phyloP scores from a whole-genome alignment of 2,113 vertebrate genomes.

The Osmerus eperlanus region DNA sequence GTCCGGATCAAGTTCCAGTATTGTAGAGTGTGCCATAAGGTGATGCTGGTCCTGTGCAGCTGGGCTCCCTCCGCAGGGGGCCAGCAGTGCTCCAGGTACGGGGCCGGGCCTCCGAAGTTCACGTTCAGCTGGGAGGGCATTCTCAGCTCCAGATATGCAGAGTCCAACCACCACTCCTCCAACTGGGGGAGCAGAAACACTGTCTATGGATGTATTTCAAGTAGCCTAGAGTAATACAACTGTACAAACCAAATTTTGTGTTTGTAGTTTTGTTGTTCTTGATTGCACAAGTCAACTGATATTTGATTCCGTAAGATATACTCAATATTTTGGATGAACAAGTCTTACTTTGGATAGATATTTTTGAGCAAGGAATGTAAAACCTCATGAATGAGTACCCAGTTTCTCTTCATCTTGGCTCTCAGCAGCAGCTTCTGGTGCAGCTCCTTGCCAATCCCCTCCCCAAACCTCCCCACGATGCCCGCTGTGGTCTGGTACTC shows the following conservation, averaged over 20 bases:
- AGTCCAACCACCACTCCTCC: conserved; percentile 95
- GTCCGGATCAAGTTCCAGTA: conserved; percentile 88
- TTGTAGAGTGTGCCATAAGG: conserved; percentile 79
- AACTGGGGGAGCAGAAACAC: conserved; percentile 67
- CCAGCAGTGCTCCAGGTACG: conserved; percentile 89
- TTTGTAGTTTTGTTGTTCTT: too few species aligned
- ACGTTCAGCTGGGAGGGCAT: conserved; percentile 85
- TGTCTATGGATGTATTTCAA: too few species aligned
- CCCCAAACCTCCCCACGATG: conserved; percentile 82
- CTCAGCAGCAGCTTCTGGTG: conserved; percentile 88
- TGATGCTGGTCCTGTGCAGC: conserved; percentile 81
- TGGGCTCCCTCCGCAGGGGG: conserved; percentile 80
- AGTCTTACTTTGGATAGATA: too few species aligned
- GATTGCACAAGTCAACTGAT: too few species aligned
- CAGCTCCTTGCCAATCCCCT: conserved; percentile 81
- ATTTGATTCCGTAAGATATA: too few species aligned
- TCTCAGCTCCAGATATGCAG: conserved; percentile 86
- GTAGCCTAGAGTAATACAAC: too few species aligned
- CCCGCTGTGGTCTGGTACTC: conserved; percentile 79
- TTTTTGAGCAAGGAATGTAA: too few species aligned
- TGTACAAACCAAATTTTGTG: too few species aligned
- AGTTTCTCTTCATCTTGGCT: conserved; percentile 84
- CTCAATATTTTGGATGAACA: too few species aligned
- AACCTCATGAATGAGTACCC: conserved; percentile 69
- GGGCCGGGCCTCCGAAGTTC: conserved; percentile 83